Percentiles rank a stretch among this genome's conserved stretches.
Conservation (phyloP, 1,140 invertebrate genomes). For the Saxidomus purpurata region DNA sequence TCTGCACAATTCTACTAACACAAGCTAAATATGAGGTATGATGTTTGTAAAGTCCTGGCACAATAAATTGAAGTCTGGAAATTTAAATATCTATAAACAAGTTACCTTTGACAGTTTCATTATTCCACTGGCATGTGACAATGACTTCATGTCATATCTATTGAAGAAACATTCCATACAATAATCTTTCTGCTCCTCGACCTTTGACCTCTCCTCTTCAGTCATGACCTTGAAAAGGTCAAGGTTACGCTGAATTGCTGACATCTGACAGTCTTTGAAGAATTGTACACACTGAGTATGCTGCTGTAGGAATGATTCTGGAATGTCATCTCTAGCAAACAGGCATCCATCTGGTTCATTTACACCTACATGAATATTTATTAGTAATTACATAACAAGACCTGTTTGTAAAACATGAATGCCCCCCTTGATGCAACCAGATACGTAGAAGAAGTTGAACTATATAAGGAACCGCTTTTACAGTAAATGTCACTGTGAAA, state of each 20-base stretch:
- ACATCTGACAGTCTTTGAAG: conserved; percentile 58
- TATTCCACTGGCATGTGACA: neutral
- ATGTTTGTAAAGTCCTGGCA: too few relatives aligned
- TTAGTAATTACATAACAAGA: too few relatives aligned
- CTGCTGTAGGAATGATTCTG: conserved; percentile 32
- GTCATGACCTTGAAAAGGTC: conserved; percentile 45
- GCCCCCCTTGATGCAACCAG: too few relatives aligned
- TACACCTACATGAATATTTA: conserved; percentile 13
- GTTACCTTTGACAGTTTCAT: conserved; percentile 55
- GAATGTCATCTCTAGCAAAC: conserved; percentile 19
- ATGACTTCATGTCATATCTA: conserved; percentile 33
- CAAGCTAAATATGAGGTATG: too few relatives aligned
- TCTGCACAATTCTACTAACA: too few relatives aligned
- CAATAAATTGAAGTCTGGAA: too few relatives aligned
- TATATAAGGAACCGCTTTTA: too few relatives aligned
- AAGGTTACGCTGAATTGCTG: conserved; percentile 61
- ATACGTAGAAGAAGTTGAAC: too few relatives aligned
- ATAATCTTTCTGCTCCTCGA: conserved; percentile 36
- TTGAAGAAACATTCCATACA: conserved; percentile 61
- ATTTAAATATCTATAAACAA: too few relatives aligned
- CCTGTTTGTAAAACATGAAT: too few relatives aligned
- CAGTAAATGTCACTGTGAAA: too few relatives aligned
- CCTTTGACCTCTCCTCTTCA: conserved; percentile 45
- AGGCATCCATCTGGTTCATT: conserved; percentile 43
- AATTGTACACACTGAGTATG: conserved; percentile 31